These are phyloP conservation scores for Slavum lentiscoides DNA, from an alignment of 2,888 invertebrate genomes.

Conservation along the genomic window DNA sequence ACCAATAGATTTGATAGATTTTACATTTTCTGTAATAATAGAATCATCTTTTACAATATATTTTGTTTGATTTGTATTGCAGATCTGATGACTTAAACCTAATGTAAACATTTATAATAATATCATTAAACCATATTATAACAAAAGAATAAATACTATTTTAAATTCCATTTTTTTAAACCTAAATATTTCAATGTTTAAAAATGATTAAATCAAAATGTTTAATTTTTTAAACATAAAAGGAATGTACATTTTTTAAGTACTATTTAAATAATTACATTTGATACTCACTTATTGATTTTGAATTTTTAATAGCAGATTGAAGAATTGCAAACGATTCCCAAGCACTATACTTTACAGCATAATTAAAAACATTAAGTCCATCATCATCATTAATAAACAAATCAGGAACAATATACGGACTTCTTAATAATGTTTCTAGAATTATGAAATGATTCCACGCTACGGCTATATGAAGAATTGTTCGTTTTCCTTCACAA, in stretches of 20 bases:
- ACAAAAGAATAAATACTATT: background rate
- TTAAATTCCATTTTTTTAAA: background rate
- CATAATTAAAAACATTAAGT: slow-evolving; percentile 74
- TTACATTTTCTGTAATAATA: background rate
- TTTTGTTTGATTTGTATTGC: background rate
- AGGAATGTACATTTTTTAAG: too few relatives aligned
- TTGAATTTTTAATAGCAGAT: slow-evolving; percentile 12
- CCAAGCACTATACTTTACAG: slow-evolving; percentile 70
- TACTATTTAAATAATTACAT: background rate
- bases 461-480: slow-evolving; percentile 84
- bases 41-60: background rate
- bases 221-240: too few relatives aligned
- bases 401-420: slow-evolving; percentile 73
- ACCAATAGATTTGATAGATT: background rate
- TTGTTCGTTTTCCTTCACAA: slow-evolving; percentile 78
- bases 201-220: too few relatives aligned
- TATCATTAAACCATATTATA: background rate
- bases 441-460: slow-evolving; percentile 76
- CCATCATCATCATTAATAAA: slow-evolving; percentile 70
- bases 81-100: slow-evolving; percentile 9
- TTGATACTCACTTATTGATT: background rate
- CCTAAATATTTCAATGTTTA: too few relatives aligned
- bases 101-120: background rate
- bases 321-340: slow-evolving; percentile 61
- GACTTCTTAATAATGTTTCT: slow-evolving; percentile 68